Evolutionary conservation across 2,888 invertebrate species (phyloP), one percentile per base, ranked within the genome.

Genomic region (Allacma fusca): DNA sequence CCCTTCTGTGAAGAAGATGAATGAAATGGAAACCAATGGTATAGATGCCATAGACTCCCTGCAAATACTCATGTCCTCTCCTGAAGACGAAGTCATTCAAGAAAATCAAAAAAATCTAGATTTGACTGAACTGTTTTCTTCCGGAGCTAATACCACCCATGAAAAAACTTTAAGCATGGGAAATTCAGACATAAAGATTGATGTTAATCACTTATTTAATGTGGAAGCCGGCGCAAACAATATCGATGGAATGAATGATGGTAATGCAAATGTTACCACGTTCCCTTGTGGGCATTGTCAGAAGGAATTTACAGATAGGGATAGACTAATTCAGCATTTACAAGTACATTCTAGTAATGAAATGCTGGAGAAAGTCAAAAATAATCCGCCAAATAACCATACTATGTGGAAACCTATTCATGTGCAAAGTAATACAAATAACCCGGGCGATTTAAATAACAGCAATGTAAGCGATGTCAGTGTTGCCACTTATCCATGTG

Each of bases 231-330:
- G 24, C 16, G 50, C 43, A 29, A 75, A 69, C 44, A 57, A 28
- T 67, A 28, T 72, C 12, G 59, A 72, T 1, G 59, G 59, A 72
- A 16, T 26, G 23, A 67, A 21, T 9, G 34, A 29, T 34, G n/a
- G 67, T 19, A 57, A 44, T 28, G 43, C 64, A 21, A 64, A 9
- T 40, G 40, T 68, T 9, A 44, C 24, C 2, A 57, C 67, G 13
- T 80, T 77, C 65, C 78, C 80, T 19, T 82, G 82, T 69, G 80
- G 79, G 0, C 80, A 81, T 70, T 82, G 82, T 69, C 81, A 82
- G 65, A 81, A 80, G 57, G 81, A 82, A 64, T 82, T 81, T 62
- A 70, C 78, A 7, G 68, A 78, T 29, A 73, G 80, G 50, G 69
- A 77, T 65, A 76, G 78, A 70, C 69, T 82, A n/a, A 72, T 79